Percentiles rank a stretch among this genome's conserved stretches.
Evolutionary conservation across 2,888 invertebrate species (phyloP).

Genomic region (Lottia gigantea): DNA sequence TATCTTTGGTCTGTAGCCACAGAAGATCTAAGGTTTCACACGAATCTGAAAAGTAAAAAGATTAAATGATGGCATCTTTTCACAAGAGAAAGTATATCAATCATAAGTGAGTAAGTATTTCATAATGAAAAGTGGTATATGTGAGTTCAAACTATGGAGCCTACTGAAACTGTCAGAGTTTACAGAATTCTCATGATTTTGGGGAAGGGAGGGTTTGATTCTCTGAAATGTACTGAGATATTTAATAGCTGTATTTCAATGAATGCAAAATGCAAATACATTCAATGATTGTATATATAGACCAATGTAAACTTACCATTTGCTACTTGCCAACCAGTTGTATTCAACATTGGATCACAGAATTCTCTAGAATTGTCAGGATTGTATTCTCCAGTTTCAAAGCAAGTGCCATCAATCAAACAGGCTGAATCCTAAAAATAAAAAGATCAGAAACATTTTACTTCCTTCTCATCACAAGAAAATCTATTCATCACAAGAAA

Average conservation of each 20-base stretch:
- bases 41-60: conserved; percentile 31
- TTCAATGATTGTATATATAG: not conserved
- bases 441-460: not conserved
- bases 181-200: too few relatives aligned
- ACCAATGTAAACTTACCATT: conserved; percentile 27
- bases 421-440: conserved; percentile 36
- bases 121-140: too few relatives aligned
- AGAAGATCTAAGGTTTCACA: conserved; percentile 39
- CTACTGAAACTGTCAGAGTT: too few relatives aligned
- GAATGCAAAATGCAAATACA: not conserved
- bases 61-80: too few relatives aligned
- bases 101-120: too few relatives aligned
- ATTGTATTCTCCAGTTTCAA: conserved; percentile 44
- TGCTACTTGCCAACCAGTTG: conserved; percentile 37
- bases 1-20: conserved; percentile 31
- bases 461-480: too few relatives aligned
- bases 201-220: too few relatives aligned
- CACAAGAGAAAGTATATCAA: too few relatives aligned
- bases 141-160: too few relatives aligned
- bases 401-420: conserved; percentile 39
- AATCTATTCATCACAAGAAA: too few relatives aligned
- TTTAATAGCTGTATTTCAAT: too few relatives aligned
- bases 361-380: conserved; percentile 32
- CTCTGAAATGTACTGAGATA: too few relatives aligned
- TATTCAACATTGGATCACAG: conserved; percentile 38